Conservation (phyloP, 2,113 vertebrate species). For the Spea bombifrons region DNA sequence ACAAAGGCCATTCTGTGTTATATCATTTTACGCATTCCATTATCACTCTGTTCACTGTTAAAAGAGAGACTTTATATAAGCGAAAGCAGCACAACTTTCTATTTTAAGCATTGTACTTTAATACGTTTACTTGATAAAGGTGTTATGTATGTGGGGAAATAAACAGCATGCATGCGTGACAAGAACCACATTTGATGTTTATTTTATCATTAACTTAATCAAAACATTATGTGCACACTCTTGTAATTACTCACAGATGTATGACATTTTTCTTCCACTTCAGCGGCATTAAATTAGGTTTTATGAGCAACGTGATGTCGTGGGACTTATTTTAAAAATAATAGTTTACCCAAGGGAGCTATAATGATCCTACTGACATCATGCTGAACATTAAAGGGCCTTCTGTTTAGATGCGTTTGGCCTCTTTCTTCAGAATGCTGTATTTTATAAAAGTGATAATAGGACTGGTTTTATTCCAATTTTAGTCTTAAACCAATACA, state of each 20-base stretch:
- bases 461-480: constrained; percentile 45
- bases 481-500: constrained; percentile 14
- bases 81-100: neutral
- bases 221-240: constrained; percentile 63
- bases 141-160: constrained; percentile 64
- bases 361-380: constrained; percentile 60
- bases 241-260: constrained; percentile 80
- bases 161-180: constrained; percentile 58
- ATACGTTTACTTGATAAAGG: constrained; percentile 61
- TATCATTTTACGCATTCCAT: too few relatives aligned
- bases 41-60: neutral
- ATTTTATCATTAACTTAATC: constrained; percentile 75
- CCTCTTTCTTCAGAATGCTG: constrained; percentile 56
- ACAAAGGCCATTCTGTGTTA: too few relatives aligned
- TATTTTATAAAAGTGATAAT: constrained; percentile 17
- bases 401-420: constrained; percentile 62
- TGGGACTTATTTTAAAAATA: constrained; percentile 66
- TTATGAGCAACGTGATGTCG: constrained; percentile 68
- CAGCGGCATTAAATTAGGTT: constrained; percentile 69
- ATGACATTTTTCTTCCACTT: constrained; percentile 68
- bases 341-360: constrained; percentile 61
- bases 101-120: constrained; percentile 7
- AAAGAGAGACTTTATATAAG: neutral
- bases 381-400: constrained; percentile 55
- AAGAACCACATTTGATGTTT: constrained; percentile 66